Evolutionary conservation across 2,888 invertebrate genomes (phyloP), one percentile per base, ranked within the genome.

Genomic region (Macaria liturata): DNA sequence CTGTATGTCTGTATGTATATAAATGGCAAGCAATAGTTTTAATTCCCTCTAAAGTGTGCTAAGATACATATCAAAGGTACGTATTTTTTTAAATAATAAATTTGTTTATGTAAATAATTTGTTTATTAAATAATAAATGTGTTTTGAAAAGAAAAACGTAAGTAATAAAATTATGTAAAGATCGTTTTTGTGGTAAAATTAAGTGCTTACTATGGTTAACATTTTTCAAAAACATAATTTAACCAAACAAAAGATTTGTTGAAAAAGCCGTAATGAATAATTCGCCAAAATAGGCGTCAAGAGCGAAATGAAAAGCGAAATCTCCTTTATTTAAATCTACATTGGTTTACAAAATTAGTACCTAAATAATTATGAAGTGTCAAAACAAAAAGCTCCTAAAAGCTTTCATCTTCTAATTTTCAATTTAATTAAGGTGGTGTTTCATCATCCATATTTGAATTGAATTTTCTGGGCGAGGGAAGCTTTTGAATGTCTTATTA

Each of bases 321-420:
- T 51, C 46, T 43, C 59, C 50, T 62, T 57, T 49, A 64, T 68
- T 65, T 56, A 59, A 65, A 65, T 67, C 61, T 57, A 61, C 54
- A 64, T 65, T 49, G 50, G 46, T 65, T 68, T 66, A 66, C 57
- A 69, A 45, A 45, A 68, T 74, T 63, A 70, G 64, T 46, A 51
- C 51, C 51, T 62, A 66, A 71, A 72, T 75, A 66, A 69, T 71
- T 68, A 72, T 64, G 65, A 70, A 69, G 69, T 72, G 71, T 73
- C 72, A 72, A 70, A 73, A 76, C 74, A 74, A 73, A 73, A 73
- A 70, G 71, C 69, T 67, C 54, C 61, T 64, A 64, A 68, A 74
- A 64, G 67, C 72, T 71, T 74, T 74, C 69, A 72, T 74, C 69
- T 72, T 68, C 53, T 66, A 68, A 76, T 75, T 74, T 67, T 62